phyloP scores from a whole-genome alignment of 2,113 vertebrate genomes.

The Terrapene triunguis region DNA sequence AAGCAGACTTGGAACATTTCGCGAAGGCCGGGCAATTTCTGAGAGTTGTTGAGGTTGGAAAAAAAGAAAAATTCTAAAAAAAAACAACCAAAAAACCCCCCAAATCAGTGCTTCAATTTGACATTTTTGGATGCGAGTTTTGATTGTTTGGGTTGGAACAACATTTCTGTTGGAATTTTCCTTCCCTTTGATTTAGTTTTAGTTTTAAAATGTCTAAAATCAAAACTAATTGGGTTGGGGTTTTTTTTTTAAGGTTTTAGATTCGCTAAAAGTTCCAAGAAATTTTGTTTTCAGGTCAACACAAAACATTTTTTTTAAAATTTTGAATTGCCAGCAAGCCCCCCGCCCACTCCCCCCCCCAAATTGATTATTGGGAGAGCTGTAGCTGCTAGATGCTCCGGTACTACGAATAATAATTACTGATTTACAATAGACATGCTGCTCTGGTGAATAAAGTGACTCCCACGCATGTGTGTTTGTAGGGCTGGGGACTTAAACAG shows the following conservation, averaged over 20 bases:
- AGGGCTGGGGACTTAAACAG: background rate
- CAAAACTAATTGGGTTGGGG: background rate
- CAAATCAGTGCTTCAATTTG: background rate
- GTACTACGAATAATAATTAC: background rate
- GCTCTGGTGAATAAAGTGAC: background rate
- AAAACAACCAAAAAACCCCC: background rate
- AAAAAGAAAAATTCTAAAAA: background rate
- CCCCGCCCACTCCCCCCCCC: background rate
- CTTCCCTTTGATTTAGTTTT: background rate
- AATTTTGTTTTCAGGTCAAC: background rate
- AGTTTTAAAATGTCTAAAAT: background rate
- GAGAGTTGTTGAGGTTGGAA: background rate
- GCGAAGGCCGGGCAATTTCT: background rate
- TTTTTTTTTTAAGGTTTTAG: background rate
- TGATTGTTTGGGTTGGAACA: background rate
- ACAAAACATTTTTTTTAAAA: background rate
- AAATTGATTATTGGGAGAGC: background rate
- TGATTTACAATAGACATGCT: background rate
- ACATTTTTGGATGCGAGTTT: background rate
- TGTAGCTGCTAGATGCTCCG: too few relatives aligned
- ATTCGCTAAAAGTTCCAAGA: background rate
- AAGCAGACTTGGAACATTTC: background rate
- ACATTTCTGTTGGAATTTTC: background rate
- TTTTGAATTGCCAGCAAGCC: background rate
- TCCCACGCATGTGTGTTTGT: background rate